A percentile compares a stretch with the other conserved stretches of the same genome.
Conservation (phyloP, 1,140 invertebrate genomes). For the Druon quercuslanigerum region DNA sequence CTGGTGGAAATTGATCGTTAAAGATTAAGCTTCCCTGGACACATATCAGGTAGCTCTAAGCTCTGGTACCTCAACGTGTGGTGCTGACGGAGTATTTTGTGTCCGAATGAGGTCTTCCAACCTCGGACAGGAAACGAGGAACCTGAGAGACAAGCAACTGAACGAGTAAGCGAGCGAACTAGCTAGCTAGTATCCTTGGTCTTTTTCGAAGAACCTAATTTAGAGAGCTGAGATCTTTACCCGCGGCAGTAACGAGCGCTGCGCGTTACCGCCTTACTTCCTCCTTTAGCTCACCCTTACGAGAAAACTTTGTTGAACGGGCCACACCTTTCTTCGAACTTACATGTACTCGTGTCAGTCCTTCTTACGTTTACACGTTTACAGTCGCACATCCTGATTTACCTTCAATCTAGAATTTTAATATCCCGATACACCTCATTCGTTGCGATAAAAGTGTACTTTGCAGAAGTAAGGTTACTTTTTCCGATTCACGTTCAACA, state of each 20-base stretch:
- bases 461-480: no score
- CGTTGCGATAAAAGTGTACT: no score
- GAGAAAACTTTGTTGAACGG: constrained; percentile 26
- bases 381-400: background rate
- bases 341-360: background rate
- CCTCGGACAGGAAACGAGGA: constrained; percentile 14
- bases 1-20: constrained; percentile 25
- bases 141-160: constrained; percentile 15
- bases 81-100: constrained; percentile 29
- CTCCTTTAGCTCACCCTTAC: constrained; percentile 17
- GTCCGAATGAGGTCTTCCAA: constrained; percentile 24
- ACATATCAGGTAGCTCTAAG: constrained; percentile 18
- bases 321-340: constrained; percentile 14
- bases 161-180: background rate
- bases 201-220: constrained; percentile 36
- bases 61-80: background rate
- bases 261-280: constrained; percentile 36
- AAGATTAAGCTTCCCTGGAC: constrained; percentile 15
- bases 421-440: no score
- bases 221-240: constrained; percentile 32
- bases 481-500: no score
- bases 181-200: constrained; percentile 1
- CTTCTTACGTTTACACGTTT: constrained; percentile 4
- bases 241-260: constrained; percentile 36
- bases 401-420: no score